Conservation (phyloP, 2,888 invertebrate species). For the Drosophila setosimentum region DNA sequence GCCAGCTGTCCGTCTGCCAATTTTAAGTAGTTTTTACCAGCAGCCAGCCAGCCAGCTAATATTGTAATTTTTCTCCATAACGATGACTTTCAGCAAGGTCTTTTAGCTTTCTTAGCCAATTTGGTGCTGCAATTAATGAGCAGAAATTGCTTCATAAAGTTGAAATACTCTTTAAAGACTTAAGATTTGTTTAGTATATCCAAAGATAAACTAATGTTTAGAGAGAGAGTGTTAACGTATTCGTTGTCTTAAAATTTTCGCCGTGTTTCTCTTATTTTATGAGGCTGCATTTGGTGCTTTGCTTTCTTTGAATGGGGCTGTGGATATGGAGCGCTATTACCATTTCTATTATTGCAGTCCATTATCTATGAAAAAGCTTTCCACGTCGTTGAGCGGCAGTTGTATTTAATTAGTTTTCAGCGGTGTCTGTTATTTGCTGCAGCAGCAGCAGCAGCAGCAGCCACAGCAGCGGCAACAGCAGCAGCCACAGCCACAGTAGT, state of each 20-base stretch:
- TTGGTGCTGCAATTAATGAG: background rate
- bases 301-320: slow-evolving; percentile 42
- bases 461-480: background rate
- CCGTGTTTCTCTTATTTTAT: slow-evolving; percentile 14
- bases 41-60: slow-evolving; percentile 47
- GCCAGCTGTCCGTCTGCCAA: slow-evolving; percentile 25
- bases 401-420: slow-evolving; percentile 69
- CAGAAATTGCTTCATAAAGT: background rate
- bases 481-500: slow-evolving; percentile 16
- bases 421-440: slow-evolving; percentile 32
- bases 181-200: background rate
- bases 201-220: background rate
- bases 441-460: background rate
- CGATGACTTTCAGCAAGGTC: slow-evolving; percentile 19
- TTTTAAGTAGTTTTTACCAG: slow-evolving; percentile 45
- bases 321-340: slow-evolving; percentile 40
- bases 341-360: slow-evolving; percentile 68
- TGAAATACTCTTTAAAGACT: background rate
- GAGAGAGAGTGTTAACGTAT: background rate
- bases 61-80: slow-evolving; percentile 59
- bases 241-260: background rate
- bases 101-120: background rate
- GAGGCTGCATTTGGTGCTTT: slow-evolving; percentile 23
- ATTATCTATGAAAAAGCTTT: slow-evolving; percentile 67
- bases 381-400: slow-evolving; percentile 53